phyloP scores from a whole-genome alignment of 2,888 invertebrate species.

The Callinectes sapidus region DNA sequence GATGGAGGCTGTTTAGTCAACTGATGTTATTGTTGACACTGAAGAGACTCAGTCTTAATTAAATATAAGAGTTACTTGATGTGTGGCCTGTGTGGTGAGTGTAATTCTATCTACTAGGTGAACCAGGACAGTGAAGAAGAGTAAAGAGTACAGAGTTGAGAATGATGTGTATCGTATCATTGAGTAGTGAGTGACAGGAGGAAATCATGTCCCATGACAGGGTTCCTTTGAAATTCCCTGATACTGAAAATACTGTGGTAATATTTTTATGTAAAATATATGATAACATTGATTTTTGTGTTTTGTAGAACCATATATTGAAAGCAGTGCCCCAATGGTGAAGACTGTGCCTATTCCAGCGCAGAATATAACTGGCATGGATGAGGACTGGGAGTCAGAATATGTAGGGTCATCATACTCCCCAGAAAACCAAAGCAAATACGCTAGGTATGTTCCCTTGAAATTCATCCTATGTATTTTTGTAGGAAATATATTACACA shows the following conservation, averaged over 20 bases:
- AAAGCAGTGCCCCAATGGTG: background rate
- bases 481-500: background rate
- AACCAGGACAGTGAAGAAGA: too few relatives aligned
- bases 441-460: background rate
- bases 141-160: too few relatives aligned
- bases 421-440: background rate
- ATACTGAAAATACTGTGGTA: background rate
- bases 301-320: background rate
- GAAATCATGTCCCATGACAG: too few relatives aligned
- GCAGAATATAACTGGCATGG: background rate
- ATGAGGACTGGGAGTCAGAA: conserved; percentile 10
- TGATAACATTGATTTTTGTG: background rate
- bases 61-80: too few relatives aligned
- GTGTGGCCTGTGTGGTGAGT: too few relatives aligned
- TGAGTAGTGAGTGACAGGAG: too few relatives aligned
- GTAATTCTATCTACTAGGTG: too few relatives aligned
- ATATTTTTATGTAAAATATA: background rate
- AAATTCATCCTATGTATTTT: background rate
- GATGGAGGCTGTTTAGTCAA: too few relatives aligned
- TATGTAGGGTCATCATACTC: background rate
- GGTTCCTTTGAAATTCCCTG: background rate
- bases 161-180: too few relatives aligned
- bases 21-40: too few relatives aligned
- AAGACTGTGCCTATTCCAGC: background rate
- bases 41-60: too few relatives aligned